Evolutionary conservation across 2,797 vertebrate genomes (phyloP).

Genomic region (Phoxinus dragarum): DNA sequence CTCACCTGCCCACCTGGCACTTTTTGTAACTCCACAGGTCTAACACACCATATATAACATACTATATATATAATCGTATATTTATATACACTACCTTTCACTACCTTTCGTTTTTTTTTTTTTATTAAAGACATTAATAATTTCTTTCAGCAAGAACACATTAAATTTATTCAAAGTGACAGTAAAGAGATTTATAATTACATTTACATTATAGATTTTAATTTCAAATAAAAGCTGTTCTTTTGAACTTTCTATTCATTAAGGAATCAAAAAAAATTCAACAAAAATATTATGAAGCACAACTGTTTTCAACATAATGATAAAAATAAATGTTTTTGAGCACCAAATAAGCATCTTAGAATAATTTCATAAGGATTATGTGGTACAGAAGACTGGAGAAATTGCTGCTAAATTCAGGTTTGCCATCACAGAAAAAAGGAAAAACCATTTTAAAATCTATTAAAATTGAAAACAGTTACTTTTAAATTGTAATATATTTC

Average conservation of each 20-base stretch:
- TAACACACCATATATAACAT: not conserved
- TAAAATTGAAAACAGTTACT: not conserved
- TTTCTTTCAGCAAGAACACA: not conserved
- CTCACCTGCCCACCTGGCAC: constrained; percentile 83
- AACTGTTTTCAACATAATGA: too few relatives aligned
- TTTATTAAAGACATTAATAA: not conserved
- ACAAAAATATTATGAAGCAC: too few relatives aligned
- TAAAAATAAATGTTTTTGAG: too few relatives aligned
- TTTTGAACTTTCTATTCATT: too few relatives aligned
- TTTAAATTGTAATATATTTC: not conserved
- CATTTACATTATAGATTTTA: not conserved
- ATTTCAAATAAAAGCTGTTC: not conserved
- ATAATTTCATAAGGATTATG: too few relatives aligned
- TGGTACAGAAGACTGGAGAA: too few relatives aligned
- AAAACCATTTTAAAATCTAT: not conserved
- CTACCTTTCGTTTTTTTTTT: not conserved
- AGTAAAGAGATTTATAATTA: not conserved
- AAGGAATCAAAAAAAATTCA: too few relatives aligned
- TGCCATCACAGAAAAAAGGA: not conserved
- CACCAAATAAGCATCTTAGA: too few relatives aligned
- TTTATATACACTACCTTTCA: not conserved
- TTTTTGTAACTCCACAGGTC: constrained; percentile 85
- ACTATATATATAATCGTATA: not conserved
- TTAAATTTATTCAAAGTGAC: not conserved
- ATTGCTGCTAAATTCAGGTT: not conserved